phyloP scores from a whole-genome alignment of 1,140 invertebrate species.

The Aphaenogaster floridana region DNA sequence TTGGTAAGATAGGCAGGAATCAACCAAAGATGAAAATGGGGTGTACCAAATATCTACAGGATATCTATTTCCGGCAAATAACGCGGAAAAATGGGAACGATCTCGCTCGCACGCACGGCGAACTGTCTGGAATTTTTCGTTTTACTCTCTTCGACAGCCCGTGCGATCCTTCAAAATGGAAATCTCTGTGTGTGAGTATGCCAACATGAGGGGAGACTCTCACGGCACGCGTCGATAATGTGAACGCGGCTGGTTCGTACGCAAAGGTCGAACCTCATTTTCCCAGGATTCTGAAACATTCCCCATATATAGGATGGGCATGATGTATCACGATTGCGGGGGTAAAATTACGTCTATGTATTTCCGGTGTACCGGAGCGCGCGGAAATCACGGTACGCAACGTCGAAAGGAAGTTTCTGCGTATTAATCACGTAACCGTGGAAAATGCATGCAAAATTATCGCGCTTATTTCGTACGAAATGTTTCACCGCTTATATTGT shows the following conservation, averaged over 20 bases:
- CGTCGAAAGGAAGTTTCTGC: constrained; percentile 42
- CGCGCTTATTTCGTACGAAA: constrained; percentile 38
- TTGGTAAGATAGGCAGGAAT: neutral
- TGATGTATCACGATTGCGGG: constrained; percentile 24
- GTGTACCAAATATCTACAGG: neutral
- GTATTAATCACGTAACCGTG: constrained; percentile 27
- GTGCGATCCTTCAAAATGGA: constrained; percentile 43
- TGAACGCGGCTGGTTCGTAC: constrained; percentile 47
- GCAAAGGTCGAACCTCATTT: constrained; percentile 58
- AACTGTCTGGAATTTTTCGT: constrained; percentile 70
- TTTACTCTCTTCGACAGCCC: constrained; percentile 54
- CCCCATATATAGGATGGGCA: neutral
- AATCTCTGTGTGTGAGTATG: constrained; percentile 41
- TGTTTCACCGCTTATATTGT: constrained; percentile 40
- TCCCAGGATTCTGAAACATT: constrained; percentile 51
- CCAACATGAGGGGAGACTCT: neutral
- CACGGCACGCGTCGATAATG: constrained; percentile 60
- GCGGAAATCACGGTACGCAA: constrained; percentile 25
- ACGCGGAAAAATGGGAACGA: constrained; percentile 58
- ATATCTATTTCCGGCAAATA: constrained; percentile 69
- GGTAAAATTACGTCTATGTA: constrained; percentile 40
- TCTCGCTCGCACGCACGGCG: constrained; percentile 48
- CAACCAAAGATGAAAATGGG: neutral
- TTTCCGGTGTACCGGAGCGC: constrained; percentile 8
- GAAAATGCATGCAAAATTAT: constrained; percentile 36